Evolutionary conservation across 2,113 vertebrate genomes (phyloP).

Genomic region (Trogon melanurus): DNA sequence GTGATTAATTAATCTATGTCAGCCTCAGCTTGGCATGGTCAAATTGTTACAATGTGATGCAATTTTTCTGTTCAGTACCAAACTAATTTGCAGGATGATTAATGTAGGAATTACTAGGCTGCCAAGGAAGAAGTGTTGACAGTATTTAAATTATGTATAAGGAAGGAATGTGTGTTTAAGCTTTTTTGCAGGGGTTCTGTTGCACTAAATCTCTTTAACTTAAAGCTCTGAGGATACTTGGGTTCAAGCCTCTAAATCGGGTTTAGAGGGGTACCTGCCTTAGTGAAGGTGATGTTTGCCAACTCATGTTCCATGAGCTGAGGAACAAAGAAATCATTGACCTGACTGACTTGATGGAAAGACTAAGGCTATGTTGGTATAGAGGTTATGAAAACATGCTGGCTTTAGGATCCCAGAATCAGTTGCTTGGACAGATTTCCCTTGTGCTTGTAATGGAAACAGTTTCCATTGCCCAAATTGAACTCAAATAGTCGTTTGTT

Average conservation of each 20-base stretch:
- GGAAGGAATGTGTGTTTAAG: neutral
- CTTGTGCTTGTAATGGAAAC: conserved; percentile 3
- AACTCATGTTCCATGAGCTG: neutral
- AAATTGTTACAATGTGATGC: neutral
- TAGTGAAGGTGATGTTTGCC: neutral
- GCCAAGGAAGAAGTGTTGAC: conserved; percentile 1
- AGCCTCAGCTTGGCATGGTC: neutral
- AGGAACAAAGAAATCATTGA: conserved; percentile 40
- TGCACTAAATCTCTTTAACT: neutral
- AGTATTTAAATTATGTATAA: neutral
- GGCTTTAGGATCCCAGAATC: neutral
- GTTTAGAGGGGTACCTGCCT: neutral
- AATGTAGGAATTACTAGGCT: neutral
- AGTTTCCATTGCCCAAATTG: conserved; percentile 6
- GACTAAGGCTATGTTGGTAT: neutral
- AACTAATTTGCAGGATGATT: neutral
- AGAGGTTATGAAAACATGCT: neutral
- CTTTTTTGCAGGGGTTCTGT: neutral
- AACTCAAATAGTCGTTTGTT: neutral
- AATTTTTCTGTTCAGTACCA: neutral
- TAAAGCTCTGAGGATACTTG: neutral
- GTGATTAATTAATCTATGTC: neutral
- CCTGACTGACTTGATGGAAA: neutral
- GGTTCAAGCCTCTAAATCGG: neutral
- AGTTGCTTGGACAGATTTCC: neutral